Conservation (phyloP, 2,888 invertebrate genomes). For the Tinea pellionella region DNA sequence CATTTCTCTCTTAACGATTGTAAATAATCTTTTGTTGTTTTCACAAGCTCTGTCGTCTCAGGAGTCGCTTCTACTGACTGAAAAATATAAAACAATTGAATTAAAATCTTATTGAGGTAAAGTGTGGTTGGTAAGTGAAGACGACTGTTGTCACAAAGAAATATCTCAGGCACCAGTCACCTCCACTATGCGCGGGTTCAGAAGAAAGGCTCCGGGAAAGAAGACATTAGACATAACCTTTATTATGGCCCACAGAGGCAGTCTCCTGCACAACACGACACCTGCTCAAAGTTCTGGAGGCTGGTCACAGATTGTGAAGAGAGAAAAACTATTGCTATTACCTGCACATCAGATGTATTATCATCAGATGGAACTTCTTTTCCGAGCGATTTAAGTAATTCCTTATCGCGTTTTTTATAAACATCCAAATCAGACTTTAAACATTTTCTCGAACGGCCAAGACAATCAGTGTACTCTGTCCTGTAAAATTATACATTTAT, state of each 20-base stretch:
- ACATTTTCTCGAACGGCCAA: conserved; percentile 89
- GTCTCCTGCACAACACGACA: too few relatives aligned
- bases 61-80: conserved; percentile 10
- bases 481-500: conserved; percentile 51
- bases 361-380: conserved; percentile 53
- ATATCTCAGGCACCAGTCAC: too few relatives aligned
- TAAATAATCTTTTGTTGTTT: conserved; percentile 54
- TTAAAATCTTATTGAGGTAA: background rate
- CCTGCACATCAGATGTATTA: too few relatives aligned
- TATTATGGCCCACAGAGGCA: too few relatives aligned
- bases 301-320: too few relatives aligned
- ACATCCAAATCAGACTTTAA: conserved; percentile 77
- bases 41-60: conserved; percentile 75
- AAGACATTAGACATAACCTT: too few relatives aligned
- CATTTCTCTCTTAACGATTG: conserved; percentile 84
- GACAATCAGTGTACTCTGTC: conserved; percentile 90
- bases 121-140: too few relatives aligned
- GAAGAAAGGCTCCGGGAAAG: too few relatives aligned
- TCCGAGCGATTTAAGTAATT: conserved; percentile 63
- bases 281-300: too few relatives aligned
- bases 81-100: background rate
- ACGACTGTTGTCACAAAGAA: too few relatives aligned
- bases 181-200: too few relatives aligned
- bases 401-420: conserved; percentile 38
- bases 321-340: too few relatives aligned